Evolutionary conservation across 2,888 invertebrate genomes (phyloP), one percentile per base, ranked within the genome.

Genomic region (Globia sparganii): DNA sequence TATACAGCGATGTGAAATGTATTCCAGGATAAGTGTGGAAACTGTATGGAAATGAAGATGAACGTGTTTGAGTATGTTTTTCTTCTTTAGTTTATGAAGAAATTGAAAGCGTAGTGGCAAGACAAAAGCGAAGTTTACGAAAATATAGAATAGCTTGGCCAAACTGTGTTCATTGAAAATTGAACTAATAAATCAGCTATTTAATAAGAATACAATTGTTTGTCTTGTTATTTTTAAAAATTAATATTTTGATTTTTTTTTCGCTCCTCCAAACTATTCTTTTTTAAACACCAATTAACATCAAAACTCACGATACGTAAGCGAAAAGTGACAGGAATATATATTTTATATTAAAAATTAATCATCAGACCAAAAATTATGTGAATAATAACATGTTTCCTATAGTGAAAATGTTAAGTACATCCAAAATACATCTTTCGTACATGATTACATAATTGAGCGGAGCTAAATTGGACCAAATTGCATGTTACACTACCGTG

Each of bases 391-490:
- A 81, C 68, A 53, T 82, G 76, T 78, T 80, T 69, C 79, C 58
- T 40, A 82, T 70, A 72, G 77, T 77, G 75, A 80, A 80, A 86
- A 83, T 75, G 79, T 83, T 81, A 88, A 86, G 77, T 80, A 82
- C 76, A 74, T 74, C 68, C 75, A 81, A 85, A 88, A 81, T 81
- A 84, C 65, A 80, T 77, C 40, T 77, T 87, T 84, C 80, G 86
- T 43, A 61, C 77, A 74, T 87, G 79, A 88, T 88, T 83, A 88
- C 80, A 88, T 88, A 87, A 88, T 88, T 84, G 88, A 83, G 53
- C 78, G 72, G 49, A 40, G 66, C 79, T 65, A 80, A 87, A 88
- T 86, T 83, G 87, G 80, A 75, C 80, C 67, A 88, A 87, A 88
- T 88, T 87, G 87, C 79, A 88, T 62, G 81, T 86, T 88, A 78